Evolutionary conservation across 2,888 invertebrate genomes (phyloP).

Genomic region (Stenodera caucasica): DNA sequence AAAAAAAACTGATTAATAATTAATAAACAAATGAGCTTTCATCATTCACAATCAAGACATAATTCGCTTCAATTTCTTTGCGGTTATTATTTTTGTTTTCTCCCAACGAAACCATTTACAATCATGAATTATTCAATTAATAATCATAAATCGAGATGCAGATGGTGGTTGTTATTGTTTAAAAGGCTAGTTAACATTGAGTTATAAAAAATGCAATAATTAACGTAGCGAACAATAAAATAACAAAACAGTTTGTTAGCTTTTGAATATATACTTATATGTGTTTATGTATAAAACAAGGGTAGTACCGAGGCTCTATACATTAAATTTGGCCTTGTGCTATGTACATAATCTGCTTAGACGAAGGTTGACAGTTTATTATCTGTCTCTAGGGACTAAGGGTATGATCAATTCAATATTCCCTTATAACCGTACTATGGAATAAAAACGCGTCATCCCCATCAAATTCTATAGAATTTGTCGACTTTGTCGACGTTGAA

Average conservation of each 20-base stretch:
- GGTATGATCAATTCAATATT: constrained; percentile 28
- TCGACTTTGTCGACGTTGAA: background rate
- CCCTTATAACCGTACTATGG: constrained; percentile 19
- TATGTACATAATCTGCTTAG: constrained; percentile 26
- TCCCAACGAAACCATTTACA: background rate
- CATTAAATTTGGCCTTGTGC: background rate
- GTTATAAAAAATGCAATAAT: too few species aligned
- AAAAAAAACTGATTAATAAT: too few species aligned
- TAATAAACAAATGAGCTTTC: background rate
- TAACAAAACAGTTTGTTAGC: background rate
- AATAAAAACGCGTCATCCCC: constrained; percentile 15
- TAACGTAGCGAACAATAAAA: background rate
- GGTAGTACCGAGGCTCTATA: background rate
- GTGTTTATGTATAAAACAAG: background rate
- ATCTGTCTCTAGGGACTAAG: constrained; percentile 22
- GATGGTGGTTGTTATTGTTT: background rate
- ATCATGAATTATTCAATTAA: constrained; percentile 5
- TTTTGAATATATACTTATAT: too few species aligned
- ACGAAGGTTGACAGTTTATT: constrained; percentile 32
- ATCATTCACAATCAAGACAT: background rate
- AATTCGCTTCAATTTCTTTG: background rate
- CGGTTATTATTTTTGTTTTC: background rate
- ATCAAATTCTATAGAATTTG: background rate
- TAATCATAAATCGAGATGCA: background rate
- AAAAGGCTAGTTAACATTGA: background rate